phyloP scores from a whole-genome alignment of 1,140 invertebrate species.

The Pollicipes pollicipes region DNA sequence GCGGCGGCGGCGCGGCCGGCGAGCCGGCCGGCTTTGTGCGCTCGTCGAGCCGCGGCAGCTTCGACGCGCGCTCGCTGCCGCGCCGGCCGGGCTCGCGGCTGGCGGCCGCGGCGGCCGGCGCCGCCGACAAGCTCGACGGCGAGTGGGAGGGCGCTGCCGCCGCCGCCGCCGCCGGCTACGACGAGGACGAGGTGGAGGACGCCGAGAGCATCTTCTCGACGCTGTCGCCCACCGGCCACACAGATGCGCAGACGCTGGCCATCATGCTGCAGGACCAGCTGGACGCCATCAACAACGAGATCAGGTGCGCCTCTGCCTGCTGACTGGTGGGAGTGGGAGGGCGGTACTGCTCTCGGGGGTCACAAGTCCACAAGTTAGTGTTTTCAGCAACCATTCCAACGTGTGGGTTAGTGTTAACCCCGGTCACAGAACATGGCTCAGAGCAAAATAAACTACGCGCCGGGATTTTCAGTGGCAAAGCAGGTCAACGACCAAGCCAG shows the following conservation, averaged over 20 bases:
- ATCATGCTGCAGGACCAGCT: conserved; percentile 97
- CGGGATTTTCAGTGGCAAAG: too few species aligned
- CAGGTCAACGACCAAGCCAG: too few species aligned
- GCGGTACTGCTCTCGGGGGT: too few species aligned
- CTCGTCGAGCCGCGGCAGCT: conserved; percentile 54
- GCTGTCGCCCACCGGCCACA: conserved; percentile 36
- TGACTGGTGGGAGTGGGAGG: too few species aligned
- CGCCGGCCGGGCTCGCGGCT: conserved; percentile 23
- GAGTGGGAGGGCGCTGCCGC: conserved; percentile 26
- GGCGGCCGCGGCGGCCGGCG: background rate
- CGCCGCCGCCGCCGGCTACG: conserved; percentile 60
- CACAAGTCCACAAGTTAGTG: too few species aligned
- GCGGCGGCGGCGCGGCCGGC: conserved; percentile 23
- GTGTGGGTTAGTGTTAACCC: too few species aligned
- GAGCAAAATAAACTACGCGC: too few species aligned
- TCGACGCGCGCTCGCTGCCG: conserved; percentile 55
- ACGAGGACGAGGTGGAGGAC: conserved; percentile 32
- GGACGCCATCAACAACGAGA: conserved; percentile 99
- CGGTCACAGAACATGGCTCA: too few species aligned
- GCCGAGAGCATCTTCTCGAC: conserved; percentile 20
- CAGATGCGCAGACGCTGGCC: conserved; percentile 91
- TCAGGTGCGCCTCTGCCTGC: too few species aligned
- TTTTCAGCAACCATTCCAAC: too few species aligned
- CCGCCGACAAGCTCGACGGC: conserved; percentile 3
- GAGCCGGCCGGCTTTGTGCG: conserved; percentile 51